Evolutionary conservation across 1,140 invertebrate genomes (phyloP).

Genomic region (Drosophila takahashii): DNA sequence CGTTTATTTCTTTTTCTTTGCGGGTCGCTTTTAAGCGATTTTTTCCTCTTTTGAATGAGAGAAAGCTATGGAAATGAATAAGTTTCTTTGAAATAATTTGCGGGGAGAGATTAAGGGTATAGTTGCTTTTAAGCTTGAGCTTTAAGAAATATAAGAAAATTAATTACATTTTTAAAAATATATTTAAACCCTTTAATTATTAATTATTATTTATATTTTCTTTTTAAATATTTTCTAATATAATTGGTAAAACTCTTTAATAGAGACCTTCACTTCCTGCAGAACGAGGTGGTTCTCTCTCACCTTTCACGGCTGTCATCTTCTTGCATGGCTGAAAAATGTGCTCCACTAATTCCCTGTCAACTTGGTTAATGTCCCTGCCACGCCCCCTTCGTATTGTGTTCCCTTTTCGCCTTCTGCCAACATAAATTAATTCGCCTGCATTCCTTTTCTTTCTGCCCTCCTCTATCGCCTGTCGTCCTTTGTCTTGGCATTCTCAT

Average conservation of each 20-base stretch:
- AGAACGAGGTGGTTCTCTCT: not conserved
- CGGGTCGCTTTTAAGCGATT: not conserved
- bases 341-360: conserved; percentile 51
- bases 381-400: not conserved
- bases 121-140: not conserved
- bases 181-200: too few relatives aligned
- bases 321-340: conserved; percentile 38
- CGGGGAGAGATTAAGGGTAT: not conserved
- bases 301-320: conserved; percentile 39
- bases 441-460: conserved; percentile 29
- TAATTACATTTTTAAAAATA: too few relatives aligned
- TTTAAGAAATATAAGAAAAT: too few relatives aligned
- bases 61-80: conserved; percentile 3
- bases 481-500: conserved; percentile 42
- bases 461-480: too few relatives aligned
- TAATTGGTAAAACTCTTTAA: not conserved
- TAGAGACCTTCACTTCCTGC: not conserved
- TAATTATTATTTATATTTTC: too few relatives aligned
- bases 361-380: conserved; percentile 49
- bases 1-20: conserved; percentile 15
- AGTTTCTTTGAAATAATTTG: not conserved
- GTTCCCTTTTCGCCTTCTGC: conserved; percentile 14
- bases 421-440: conserved; percentile 53
- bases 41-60: not conserved
- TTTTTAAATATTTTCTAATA: too few relatives aligned